phyloP scores from a whole-genome alignment of 2,113 vertebrate species.

The Chloebia gouldiae region DNA sequence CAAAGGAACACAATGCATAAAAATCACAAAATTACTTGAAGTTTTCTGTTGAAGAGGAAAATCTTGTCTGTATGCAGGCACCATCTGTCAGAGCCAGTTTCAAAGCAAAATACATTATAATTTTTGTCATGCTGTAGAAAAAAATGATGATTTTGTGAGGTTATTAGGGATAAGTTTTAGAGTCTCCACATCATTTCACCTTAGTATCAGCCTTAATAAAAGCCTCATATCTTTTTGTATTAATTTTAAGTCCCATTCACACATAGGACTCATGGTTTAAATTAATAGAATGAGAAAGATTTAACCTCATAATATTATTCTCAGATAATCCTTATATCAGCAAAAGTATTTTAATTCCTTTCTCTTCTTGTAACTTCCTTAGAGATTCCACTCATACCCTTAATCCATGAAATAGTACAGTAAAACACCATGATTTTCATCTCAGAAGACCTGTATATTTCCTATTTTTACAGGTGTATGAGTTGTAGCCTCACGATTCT shows the following conservation, averaged over 20 bases:
- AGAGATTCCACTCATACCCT: neutral
- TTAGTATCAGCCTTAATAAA: neutral
- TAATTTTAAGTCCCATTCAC: neutral
- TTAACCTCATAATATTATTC: neutral
- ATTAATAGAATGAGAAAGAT: neutral
- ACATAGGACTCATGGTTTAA: neutral
- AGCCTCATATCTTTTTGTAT: neutral
- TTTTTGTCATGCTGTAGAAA: neutral
- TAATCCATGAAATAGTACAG: neutral
- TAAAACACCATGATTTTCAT: neutral
- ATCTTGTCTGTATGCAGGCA: neutral
- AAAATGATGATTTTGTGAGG: neutral
- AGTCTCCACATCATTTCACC: neutral
- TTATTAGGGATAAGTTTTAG: neutral
- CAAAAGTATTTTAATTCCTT: neutral
- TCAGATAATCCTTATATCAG: neutral
- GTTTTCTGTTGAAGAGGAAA: neutral
- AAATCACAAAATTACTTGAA: neutral
- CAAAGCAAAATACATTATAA: neutral
- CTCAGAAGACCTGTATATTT: neutral
- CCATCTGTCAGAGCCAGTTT: neutral
- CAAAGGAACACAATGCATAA: neutral
- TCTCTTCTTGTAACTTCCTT: neutral
- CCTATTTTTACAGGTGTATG: neutral
- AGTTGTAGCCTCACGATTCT: neutral